Percentiles rank a stretch among this genome's conserved stretches.
Evolutionary conservation across 2,113 vertebrate species (phyloP).

Genomic region (Catharus fuscescens): DNA sequence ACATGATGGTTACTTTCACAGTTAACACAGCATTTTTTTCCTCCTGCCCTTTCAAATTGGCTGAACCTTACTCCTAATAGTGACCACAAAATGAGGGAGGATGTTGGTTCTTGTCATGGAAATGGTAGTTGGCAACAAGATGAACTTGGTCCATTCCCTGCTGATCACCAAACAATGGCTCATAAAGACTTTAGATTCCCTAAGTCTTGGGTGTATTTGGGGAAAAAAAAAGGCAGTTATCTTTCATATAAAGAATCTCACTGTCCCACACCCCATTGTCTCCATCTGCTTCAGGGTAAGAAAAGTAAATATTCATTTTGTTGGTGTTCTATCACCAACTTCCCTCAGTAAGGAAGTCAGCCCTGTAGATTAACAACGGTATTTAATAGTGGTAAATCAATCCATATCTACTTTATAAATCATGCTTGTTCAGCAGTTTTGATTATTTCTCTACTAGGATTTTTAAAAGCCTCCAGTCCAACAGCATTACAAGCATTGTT

Average conservation of each 20-base stretch:
- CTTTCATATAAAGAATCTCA: background rate
- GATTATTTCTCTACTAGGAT: conserved; percentile 12
- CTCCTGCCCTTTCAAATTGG: background rate
- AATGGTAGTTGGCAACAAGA: background rate
- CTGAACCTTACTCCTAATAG: background rate
- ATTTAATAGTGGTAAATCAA: background rate
- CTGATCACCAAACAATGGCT: conserved; percentile 27
- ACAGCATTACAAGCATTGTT: conserved; percentile 50
- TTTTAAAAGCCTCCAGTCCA: background rate
- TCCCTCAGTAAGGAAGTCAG: background rate
- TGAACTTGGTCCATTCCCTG: background rate
- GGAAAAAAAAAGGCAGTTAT: background rate
- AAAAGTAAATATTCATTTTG: background rate
- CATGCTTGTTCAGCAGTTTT: conserved; percentile 1
- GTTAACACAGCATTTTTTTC: background rate
- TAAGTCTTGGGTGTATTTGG: background rate
- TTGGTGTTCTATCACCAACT: background rate
- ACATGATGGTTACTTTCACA: background rate
- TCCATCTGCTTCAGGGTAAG: background rate
- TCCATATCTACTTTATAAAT: background rate
- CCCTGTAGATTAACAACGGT: background rate
- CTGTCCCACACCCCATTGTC: background rate
- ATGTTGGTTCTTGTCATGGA: background rate
- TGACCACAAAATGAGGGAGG: background rate
- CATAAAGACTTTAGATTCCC: conserved; percentile 12